Percentiles rank a stretch among this genome's conserved stretches.
These are phyloP conservation scores for Caenorhabditis doughertyi DNA, from an alignment of 2,888 invertebrate species.

Conservation along the genomic window DNA sequence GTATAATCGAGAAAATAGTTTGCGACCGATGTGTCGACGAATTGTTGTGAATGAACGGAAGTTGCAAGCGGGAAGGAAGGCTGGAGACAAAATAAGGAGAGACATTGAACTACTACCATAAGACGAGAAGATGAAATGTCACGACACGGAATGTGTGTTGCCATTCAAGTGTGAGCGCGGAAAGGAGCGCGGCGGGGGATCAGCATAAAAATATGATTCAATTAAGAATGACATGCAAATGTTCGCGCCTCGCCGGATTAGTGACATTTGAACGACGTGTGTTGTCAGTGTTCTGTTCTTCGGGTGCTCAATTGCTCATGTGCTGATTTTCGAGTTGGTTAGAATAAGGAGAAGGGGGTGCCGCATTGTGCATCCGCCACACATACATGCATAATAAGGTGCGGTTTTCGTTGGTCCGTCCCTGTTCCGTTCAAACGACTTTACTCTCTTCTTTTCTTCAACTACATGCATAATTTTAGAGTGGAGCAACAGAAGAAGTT, in stretches of 20 bases:
- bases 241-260: constrained; percentile 53
- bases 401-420: constrained; percentile 52
- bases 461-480: constrained; percentile 65
- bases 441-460: constrained; percentile 47
- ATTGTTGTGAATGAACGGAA: constrained; percentile 68
- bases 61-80: constrained; percentile 59
- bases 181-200: constrained; percentile 52
- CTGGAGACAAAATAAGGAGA: constrained; percentile 57
- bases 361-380: constrained; percentile 60
- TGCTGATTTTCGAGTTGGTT: constrained; percentile 57
- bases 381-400: constrained; percentile 67
- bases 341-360: constrained; percentile 4
- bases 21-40: constrained; percentile 58
- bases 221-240: constrained; percentile 60
- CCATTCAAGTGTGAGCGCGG: constrained; percentile 56
- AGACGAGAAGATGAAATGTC: constrained; percentile 57
- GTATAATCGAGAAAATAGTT: constrained; percentile 64
- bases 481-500: constrained; percentile 14
- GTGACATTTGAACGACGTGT: constrained; percentile 55
- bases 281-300: constrained; percentile 16
- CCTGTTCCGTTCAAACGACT: constrained; percentile 63
- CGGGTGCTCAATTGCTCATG: constrained; percentile 59
- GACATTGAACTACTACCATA: constrained; percentile 64
- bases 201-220: constrained; percentile 65
- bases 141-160: constrained; percentile 55